Evolutionary conservation across 1,140 invertebrate species (phyloP), one percentile per base, ranked within the genome.

Genomic region (Trichogramma pretiosum): DNA sequence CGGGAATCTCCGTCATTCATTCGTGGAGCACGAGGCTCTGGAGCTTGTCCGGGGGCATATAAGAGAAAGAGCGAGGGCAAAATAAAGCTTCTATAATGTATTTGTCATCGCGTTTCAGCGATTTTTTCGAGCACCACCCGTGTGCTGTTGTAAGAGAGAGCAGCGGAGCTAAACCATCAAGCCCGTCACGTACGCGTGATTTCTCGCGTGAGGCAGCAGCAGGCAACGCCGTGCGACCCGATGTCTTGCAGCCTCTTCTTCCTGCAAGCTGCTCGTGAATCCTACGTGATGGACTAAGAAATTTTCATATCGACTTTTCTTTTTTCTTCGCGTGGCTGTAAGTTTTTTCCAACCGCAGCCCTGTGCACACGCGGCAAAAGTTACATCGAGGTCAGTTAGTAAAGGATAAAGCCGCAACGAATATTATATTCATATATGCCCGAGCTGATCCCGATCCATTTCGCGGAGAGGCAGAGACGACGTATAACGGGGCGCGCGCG

Each of bases 381-480:
- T 9, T 13, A 11, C 9, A 13, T 11, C 32, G 37, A 37, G 53
- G 52, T 56, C 46, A 54, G 46, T 46, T 32, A 47, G 43, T 51
- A 42, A 38, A 54, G 41, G 28, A 56, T 52, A 53, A 56, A 62
- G 62, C 58, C 57, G 51, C 55, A 52, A 60, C 63, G 58, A 62
- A 43, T 65, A 65, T 64, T 62, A 63, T 62, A 63, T 58, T 58
- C 56, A n/a, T n/a, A n/a, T n/a, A n/a, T n/a, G n/a, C n/a, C n/a
- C n/a, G n/a, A 57, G 53, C 55, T 65, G 62, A 67, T 65, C 63
- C 58, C 57, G 60, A 65, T 67, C 63, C 59, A 67, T 67, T 68
- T 56, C 56, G 49, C 33, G 57, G 57, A n/a, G n/a, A n/a, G n/a
- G n/a, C n/a, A n/a, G 62, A 64, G 58, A 63, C 57, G 58, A 63